Percentiles rank a stretch among this genome's conserved stretches.
These are phyloP conservation scores for human DNA, from an alignment of 2,113 vertebrate species.

Conservation along the genomic window DNA sequence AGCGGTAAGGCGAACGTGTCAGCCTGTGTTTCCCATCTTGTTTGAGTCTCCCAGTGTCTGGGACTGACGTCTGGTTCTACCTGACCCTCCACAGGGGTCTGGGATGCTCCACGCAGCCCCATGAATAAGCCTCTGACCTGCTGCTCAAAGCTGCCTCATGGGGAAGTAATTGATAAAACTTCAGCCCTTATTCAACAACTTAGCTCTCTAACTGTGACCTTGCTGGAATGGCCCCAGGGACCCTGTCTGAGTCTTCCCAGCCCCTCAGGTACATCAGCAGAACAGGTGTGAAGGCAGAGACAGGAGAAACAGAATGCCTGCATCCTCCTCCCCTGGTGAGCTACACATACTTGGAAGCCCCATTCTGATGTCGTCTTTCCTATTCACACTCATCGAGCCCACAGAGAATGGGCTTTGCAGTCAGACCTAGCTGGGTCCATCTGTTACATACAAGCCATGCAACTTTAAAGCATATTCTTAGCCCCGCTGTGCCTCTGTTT, in stretches of 20 bases:
- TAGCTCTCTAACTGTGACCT: background rate
- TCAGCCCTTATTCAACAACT: background rate
- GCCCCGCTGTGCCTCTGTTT: background rate
- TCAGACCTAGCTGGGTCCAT: background rate
- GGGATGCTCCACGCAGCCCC: background rate
- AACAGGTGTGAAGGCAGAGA: background rate
- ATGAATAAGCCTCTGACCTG: background rate
- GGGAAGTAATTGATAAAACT: background rate
- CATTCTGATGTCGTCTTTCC: rapidly evolving
- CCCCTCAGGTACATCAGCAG: background rate
- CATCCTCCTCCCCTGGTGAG: rapidly evolving
- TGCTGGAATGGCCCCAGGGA: background rate
- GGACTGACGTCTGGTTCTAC: background rate
- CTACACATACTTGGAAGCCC: rapidly evolving
- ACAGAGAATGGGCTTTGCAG: background rate
- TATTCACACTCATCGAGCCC: rapidly evolving
- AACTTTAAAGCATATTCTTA: background rate
- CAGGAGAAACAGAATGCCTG: background rate
- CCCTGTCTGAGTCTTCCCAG: background rate
- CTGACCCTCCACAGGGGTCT: background rate
- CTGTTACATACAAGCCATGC: too few species aligned
- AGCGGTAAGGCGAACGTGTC: background rate
- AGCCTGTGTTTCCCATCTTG: conserved; percentile 52
- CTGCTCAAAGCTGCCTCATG: background rate
- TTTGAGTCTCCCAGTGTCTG: conserved; percentile 14